These are phyloP conservation scores for Lagopus leucura DNA, from an alignment of 2,113 vertebrate species.

Conservation along the genomic window DNA sequence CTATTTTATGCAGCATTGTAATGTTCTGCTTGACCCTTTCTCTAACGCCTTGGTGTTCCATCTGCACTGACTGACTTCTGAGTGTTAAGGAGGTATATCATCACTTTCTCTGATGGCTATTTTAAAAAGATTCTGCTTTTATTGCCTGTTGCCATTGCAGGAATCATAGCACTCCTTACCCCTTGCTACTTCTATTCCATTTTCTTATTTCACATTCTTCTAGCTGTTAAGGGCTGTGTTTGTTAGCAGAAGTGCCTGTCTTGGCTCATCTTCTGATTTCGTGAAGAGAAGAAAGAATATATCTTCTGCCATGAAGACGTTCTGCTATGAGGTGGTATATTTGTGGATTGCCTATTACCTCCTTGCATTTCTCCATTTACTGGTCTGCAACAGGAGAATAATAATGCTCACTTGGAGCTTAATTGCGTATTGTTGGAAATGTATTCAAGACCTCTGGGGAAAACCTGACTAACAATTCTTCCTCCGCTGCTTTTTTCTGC, in stretches of 20 bases:
- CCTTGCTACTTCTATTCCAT: conserved; percentile 10
- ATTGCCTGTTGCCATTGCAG: background rate
- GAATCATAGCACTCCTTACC: background rate
- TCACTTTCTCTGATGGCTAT: conserved; percentile 16
- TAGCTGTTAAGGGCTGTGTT: background rate
- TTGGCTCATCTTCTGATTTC: conserved; percentile 1
- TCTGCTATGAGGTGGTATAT: background rate
- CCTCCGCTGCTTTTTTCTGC: background rate
- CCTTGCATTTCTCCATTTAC: background rate
- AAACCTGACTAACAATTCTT: background rate
- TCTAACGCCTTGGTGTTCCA: background rate
- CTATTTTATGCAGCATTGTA: background rate
- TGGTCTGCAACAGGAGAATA: background rate
- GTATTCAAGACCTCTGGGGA: background rate
- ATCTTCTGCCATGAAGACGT: background rate
- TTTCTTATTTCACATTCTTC: conserved; percentile 41
- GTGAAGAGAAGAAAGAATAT: background rate
- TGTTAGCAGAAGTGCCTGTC: background rate
- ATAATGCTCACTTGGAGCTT: background rate
- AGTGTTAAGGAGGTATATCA: background rate
- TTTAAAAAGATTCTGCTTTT: conserved; percentile 23
- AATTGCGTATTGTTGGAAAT: background rate
- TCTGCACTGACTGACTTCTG: background rate
- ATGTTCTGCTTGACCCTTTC: conserved; percentile 7
- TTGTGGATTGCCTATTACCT: background rate